Evolutionary conservation across 2,113 vertebrate genomes (phyloP).

Genomic region (Hoplias malabaricus): DNA sequence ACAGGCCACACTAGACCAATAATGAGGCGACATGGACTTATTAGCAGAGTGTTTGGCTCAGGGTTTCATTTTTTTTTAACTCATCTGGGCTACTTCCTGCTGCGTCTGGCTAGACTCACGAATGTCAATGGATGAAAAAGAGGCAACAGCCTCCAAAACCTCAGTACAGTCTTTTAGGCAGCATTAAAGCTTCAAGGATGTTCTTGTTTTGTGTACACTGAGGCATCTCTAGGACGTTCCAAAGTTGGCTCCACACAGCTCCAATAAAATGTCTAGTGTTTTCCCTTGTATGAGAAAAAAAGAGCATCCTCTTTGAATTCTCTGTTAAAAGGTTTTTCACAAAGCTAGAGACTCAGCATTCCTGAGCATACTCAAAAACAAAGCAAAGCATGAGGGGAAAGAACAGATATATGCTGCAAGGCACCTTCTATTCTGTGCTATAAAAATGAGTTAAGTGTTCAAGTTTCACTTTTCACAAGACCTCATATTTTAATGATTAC

Average conservation of each 20-base stretch:
- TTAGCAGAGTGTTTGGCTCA: neutral
- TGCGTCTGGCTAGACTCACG: neutral
- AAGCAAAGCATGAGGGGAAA: neutral
- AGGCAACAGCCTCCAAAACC: neutral
- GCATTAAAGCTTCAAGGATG: neutral
- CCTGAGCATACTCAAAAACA: neutral
- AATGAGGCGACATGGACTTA: neutral
- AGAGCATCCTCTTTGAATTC: neutral
- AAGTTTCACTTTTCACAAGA: neutral
- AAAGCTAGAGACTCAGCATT: neutral
- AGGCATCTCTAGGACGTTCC: neutral
- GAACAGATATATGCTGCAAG: neutral
- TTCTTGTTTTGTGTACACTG: neutral
- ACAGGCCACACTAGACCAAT: neutral
- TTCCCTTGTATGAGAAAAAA: neutral
- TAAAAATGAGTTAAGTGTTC: neutral
- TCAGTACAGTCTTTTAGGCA: neutral
- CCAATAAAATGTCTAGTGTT: neutral
- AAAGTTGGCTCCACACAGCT: neutral
- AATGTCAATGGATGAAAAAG: neutral
- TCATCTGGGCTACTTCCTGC: neutral
- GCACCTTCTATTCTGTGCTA: neutral
- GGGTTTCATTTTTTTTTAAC: neutral
- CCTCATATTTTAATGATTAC: neutral
- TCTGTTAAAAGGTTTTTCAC: neutral